Conservation (phyloP, 2,888 invertebrate genomes). For the Agrilus mali region DNA sequence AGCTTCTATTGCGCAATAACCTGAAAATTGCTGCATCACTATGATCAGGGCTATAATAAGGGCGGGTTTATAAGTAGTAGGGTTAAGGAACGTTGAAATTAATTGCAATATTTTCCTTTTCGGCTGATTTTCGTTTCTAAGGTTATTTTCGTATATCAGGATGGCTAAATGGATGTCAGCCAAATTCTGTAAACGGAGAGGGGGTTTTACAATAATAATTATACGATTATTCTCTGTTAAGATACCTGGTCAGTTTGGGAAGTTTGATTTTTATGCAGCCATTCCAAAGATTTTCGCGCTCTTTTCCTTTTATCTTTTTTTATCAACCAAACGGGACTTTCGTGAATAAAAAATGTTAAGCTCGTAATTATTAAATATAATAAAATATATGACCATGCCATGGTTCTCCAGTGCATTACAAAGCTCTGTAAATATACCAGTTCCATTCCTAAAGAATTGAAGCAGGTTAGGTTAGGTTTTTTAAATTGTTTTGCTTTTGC, state of each 20-base stretch:
- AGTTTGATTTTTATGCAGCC: background rate
- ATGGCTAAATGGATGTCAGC: slow-evolving; percentile 40
- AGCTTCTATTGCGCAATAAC: slow-evolving; percentile 48
- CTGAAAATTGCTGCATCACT: slow-evolving; percentile 46
- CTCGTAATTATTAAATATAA: background rate
- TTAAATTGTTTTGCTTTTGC: too few species aligned
- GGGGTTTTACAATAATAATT: too few species aligned
- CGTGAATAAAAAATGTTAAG: background rate
- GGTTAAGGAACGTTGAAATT: slow-evolving; percentile 35
- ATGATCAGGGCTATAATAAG: slow-evolving; percentile 42
- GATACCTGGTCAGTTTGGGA: too few species aligned
- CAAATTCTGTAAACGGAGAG: slow-evolving; percentile 24
- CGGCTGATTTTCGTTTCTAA: slow-evolving; percentile 31
- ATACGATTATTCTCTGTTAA: too few species aligned
- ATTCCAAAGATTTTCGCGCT: background rate
- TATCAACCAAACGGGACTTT: background rate
- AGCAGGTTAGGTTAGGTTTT: too few species aligned
- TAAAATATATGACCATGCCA: too few species aligned
- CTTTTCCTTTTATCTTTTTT: background rate
- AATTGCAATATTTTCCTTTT: slow-evolving; percentile 26
- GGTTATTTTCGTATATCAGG: slow-evolving; percentile 41
- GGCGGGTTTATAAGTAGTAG: slow-evolving; percentile 47
- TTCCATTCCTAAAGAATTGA: too few species aligned
- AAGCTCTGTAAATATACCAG: too few species aligned
- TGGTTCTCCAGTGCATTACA: too few species aligned